Evolutionary conservation across 2,797 vertebrate species (phyloP), one percentile per base, ranked within the genome.

Genomic region (Denticeps clupeoides): DNA sequence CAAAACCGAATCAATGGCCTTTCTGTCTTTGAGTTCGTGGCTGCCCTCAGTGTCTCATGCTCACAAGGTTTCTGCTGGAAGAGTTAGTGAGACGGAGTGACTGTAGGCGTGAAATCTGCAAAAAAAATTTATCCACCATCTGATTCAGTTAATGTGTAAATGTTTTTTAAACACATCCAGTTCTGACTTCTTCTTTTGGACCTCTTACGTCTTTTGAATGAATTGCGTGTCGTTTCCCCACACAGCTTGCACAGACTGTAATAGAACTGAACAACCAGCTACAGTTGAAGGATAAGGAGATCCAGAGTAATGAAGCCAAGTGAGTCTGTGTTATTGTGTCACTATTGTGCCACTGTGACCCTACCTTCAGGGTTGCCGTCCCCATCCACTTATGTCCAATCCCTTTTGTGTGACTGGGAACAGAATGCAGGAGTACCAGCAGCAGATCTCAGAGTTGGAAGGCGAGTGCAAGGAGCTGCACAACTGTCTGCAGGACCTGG

Each of bases 221-320:
- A n/a, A n/a, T n/a, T n/a, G n/a, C n/a, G n/a, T n/a, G n/a, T n/a
- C n/a, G n/a, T 9, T 5, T 35, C 32, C 37, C 13, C 46, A 11
- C 24, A 24, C 76, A 98, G 94, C 64, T 98, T 69, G 94, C 94
- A 21, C 93, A 97, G 65, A 82, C 73, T 51, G 93, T 98, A 55
- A 97, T 98, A 16, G 91, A 97, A 53, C 81, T 97, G 52, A 98
- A 94, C 68, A 93, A 89, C 74, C 90, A 86, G 77, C 92, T 98
- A 73, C 90, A 95, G 35, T 86, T 85, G 70, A 98, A 97, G 53
- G 94, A 98, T 78, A 84, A 80, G 61, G 91, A 97, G 69, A 92
- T 98, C 68, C 93, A 93, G 79, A 75, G 65, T 75, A 97, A 95
- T 3, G 89, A 94, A 77, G 84, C 85, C 60, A 93, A 83, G 94